phyloP scores from a whole-genome alignment of 2,797 vertebrate species.

The Eospalax fontanierii region DNA sequence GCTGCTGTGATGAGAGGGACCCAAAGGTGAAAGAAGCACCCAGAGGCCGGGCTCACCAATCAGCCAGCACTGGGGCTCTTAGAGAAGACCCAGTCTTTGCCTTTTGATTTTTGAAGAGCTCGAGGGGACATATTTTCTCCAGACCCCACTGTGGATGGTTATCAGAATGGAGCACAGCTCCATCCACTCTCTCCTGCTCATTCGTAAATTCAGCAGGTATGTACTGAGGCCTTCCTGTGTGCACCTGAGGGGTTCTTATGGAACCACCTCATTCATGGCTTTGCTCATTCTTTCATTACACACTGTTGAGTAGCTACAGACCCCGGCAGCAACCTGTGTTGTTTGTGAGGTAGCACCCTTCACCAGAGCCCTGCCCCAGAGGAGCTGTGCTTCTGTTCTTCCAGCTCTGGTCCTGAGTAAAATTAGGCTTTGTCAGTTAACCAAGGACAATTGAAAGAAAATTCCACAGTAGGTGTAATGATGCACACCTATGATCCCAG shows the following conservation, averaged over 20 bases:
- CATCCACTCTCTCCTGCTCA: not conserved
- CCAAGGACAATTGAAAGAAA: not conserved
- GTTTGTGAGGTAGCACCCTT: fast-evolving
- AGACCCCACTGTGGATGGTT: not conserved
- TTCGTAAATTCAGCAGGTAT: not conserved
- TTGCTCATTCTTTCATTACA: not conserved
- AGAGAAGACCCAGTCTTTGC: not conserved
- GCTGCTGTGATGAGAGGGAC: no score
- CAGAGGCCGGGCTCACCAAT: not conserved
- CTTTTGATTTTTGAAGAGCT: not conserved
- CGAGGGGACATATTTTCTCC: not conserved
- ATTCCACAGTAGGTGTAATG: no score
- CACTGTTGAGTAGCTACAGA: not conserved
- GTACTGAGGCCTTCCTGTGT: not conserved
- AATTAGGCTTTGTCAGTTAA: not conserved
- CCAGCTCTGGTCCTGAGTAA: no score
- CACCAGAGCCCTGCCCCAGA: no score
- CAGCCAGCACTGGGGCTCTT: not conserved
- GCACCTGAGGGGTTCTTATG: not conserved
- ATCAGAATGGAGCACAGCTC: not conserved
- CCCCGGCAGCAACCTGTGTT: no score
- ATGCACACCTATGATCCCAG: not conserved
- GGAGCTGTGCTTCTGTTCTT: no score
- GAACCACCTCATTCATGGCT: not conserved
- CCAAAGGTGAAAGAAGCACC: not conserved